Evolutionary conservation across 2,888 invertebrate species (phyloP).

Genomic region (Caenorhabditis becei): DNA sequence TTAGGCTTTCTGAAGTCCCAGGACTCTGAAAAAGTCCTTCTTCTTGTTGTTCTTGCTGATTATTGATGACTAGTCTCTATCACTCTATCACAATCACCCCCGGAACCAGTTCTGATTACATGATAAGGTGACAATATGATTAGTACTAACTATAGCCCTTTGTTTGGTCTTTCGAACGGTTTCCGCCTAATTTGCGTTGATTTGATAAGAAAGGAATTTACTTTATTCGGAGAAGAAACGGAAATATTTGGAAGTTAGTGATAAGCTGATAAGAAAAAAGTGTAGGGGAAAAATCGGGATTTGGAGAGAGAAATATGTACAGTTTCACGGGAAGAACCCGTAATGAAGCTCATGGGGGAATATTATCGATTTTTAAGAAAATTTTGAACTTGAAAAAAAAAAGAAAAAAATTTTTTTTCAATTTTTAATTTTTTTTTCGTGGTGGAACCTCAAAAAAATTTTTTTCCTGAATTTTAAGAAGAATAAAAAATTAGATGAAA

Average conservation of each 20-base stretch:
- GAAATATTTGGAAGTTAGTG: not conserved
- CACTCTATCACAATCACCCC: too few species aligned
- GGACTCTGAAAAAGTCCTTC: too few species aligned
- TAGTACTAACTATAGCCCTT: not conserved
- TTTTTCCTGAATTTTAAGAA: too few species aligned
- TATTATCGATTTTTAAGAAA: slow-evolving; percentile 27
- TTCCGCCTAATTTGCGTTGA: not conserved
- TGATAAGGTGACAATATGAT: not conserved
- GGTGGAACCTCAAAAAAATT: too few species aligned
- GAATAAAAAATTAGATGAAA: too few species aligned
- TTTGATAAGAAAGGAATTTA: not conserved
- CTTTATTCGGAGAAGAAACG: not conserved
- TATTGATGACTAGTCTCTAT: too few species aligned
- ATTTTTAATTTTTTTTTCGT: too few species aligned
- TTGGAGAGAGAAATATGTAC: slow-evolving; percentile 21
- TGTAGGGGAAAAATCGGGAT: slow-evolving; percentile 10
- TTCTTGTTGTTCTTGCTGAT: too few species aligned
- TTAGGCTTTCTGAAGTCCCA: too few species aligned
- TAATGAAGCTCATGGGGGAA: slow-evolving; percentile 25
- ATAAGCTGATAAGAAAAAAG: too few species aligned
- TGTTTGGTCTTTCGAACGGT: too few species aligned
- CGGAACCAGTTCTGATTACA: not conserved
- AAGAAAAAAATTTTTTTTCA: too few species aligned
- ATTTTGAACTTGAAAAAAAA: not conserved
- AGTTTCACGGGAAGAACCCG: slow-evolving; percentile 52